Base-by-base conservation (phyloP, 2,797 vertebrate species). In the Anguilla anguilla region DNA sequence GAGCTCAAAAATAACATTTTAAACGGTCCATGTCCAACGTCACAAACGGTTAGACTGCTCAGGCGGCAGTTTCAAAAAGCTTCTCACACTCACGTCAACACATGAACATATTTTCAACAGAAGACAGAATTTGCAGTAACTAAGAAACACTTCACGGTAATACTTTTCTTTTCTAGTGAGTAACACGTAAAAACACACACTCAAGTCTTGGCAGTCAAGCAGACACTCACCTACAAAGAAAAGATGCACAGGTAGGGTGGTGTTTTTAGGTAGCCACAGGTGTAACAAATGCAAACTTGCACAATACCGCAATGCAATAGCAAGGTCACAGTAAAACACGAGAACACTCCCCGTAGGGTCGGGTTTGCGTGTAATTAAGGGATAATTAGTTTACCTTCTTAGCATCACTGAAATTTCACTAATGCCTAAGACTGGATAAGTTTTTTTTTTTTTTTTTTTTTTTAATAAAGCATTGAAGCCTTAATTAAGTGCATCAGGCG, bases 391-490 rank as follows among this genome's bases (percentile, higher is more conserved):
- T 72, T 19, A 49, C 43, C 43, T 49, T 25, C 77, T 25, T 49
- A 51, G 22, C 43, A 51, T 13, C 6, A 81, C 22, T 81, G 22
- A 0, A 51, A 46, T n/a, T 85, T 81, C 39, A 25, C 28, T 15
- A 88, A 39, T 85, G 61, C 1, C 6, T 0, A 81, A 9, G 28
- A 67, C 49, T 87, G 67, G 39, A 85, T 77, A 3, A 39, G 3
- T 6, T 6, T 46, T 39, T 39, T 39, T 39, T 31, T 31, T 0
- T 0, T 31, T 31, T 31, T 0, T 39, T 1, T 9, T 53, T 53
- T 9, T 39, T 11, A 9, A 9, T 19, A 57, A 17, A 57, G 55
- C 15, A 57, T 57, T 82, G 67, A 82, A 91, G 89, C 11, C 4
- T 83, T 17, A 57, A 57, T 17, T 57, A 17, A 17, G 2, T 17